Conservation (phyloP, 2,888 invertebrate species). For the Macaria notata region DNA sequence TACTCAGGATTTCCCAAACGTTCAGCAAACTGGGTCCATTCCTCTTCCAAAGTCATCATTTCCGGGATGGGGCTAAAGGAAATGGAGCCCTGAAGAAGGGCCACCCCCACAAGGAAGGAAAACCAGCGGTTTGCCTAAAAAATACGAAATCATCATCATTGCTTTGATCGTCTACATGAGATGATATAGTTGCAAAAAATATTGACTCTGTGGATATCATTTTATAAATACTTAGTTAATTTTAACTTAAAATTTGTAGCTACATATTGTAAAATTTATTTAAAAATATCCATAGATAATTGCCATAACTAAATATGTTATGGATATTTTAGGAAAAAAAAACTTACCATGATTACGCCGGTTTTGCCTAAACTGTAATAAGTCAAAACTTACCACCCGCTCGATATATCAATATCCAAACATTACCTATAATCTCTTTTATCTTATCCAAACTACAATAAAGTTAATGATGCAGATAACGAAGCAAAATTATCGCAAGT, state of each 20-base stretch:
- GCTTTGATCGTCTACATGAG: no score
- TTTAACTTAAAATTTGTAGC: no score
- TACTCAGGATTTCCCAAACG: slow-evolving; percentile 56
- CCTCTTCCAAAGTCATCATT: slow-evolving; percentile 47
- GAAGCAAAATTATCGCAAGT: no score
- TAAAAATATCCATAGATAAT: not conserved
- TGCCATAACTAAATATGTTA: no score
- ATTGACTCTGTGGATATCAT: no score
- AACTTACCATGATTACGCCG: slow-evolving; percentile 63
- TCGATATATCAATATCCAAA: slow-evolving; percentile 41
- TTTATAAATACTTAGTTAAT: no score
- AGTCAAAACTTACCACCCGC: slow-evolving; percentile 25
- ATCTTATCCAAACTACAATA: slow-evolving; percentile 55
- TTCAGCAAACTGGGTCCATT: slow-evolving; percentile 57
- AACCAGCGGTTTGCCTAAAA: slow-evolving; percentile 57
- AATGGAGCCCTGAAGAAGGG: slow-evolving; percentile 53
- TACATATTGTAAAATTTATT: not conserved
- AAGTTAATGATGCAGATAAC: slow-evolving; percentile 37
- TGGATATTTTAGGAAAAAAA: not conserved
- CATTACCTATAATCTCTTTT: slow-evolving; percentile 36
- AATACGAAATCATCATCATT: no score
- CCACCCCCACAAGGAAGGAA: slow-evolving; percentile 47
- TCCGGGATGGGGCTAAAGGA: slow-evolving; percentile 58
- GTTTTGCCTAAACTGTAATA: slow-evolving; percentile 42
- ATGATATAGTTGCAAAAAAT: no score